Base-by-base conservation (phyloP, 2,888 invertebrate genomes). In the Phortica magna region DNA sequence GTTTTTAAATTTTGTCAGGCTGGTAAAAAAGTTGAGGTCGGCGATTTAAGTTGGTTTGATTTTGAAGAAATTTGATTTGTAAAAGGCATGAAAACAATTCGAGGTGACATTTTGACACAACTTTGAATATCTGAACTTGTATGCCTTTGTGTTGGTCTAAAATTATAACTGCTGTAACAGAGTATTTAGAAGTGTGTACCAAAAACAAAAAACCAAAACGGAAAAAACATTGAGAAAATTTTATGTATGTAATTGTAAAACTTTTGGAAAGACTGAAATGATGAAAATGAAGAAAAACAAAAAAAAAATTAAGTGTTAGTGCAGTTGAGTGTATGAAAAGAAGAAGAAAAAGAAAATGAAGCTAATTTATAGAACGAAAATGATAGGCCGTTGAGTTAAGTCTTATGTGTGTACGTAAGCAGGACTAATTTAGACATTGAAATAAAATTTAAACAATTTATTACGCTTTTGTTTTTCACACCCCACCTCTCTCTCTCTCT, bases 211-310 rank as follows among this genome's bases (percentile, higher is more conserved):
- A 61, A 19, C 19, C 7, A 61, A 71, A 48, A 55, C 0, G 53
- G 31, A 71, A 7, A 53, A 53, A 55, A 48, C 10, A 17, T n/a
- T 53, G 10, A 31, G 53, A 7, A 55, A 70, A 41, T 67, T n/a
- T 67, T 67, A 42, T 64, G 70, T 71, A 71, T 71, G 22, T 71
- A 55, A 55, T 42, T 71, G 70, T 71, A 71, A 74, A 75, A 75
- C 74, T 75, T 75, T 75, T 75, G 74, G 74, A 57, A 75, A 75
- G 74, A 75, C 74, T 75, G 74, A 75, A 75, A 68, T n/a, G 53
- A 55, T 68, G 74, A 75, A 31, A 31, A 31, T 31, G 31, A 31
- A 1, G 31, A 31, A 31, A 31, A 31, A 31, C 2, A 2, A 31
- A 31, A 31, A 31, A 2, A 31, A 31, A 48, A 48, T 48, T 48